Conservation (phyloP, 2,888 invertebrate genomes). For the Chesias legatella region DNA sequence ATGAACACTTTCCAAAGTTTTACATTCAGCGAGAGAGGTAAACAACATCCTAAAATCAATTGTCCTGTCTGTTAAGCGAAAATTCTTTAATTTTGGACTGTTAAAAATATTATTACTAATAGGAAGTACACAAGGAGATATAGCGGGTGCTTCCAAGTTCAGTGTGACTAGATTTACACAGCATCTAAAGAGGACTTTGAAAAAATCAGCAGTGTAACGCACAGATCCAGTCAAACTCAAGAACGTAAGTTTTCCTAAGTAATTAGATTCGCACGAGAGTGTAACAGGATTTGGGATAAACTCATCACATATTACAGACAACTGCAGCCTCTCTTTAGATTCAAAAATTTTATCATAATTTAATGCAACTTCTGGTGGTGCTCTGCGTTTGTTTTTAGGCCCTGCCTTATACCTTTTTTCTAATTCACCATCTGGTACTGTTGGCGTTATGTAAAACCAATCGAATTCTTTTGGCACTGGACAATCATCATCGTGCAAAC, state of each 20-base stretch:
- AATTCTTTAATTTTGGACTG: conserved; percentile 50
- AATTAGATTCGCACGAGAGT: conserved; percentile 39
- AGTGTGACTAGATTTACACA: conserved; percentile 54
- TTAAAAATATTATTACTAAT: conserved; percentile 44
- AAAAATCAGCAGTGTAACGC: conserved; percentile 50
- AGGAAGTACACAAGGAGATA: conserved; percentile 36
- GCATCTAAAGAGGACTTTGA: conserved; percentile 50
- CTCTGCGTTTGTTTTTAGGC: conserved; percentile 42
- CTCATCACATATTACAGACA: conserved; percentile 43
- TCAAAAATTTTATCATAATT: conserved; percentile 52
- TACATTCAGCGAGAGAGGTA: conserved; percentile 48
- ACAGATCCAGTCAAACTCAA: conserved; percentile 51
- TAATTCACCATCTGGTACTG: conserved; percentile 16
- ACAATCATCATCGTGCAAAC: conserved; percentile 22
- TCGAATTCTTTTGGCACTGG: conserved; percentile 34
- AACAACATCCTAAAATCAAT: conserved; percentile 53
- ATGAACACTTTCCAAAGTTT: conserved; percentile 56
- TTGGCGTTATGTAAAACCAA: conserved; percentile 40
- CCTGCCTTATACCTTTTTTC: conserved; percentile 11
- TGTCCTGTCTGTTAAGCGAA: conserved; percentile 48
- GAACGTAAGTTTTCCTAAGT: conserved; percentile 57
- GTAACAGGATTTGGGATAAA: conserved; percentile 36
- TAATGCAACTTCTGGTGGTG: conserved; percentile 34
- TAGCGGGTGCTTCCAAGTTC: conserved; percentile 40
- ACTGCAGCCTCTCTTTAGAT: conserved; percentile 37